Conservation (phyloP, 2,113 vertebrate genomes). For the Bagarius yarrelli region DNA sequence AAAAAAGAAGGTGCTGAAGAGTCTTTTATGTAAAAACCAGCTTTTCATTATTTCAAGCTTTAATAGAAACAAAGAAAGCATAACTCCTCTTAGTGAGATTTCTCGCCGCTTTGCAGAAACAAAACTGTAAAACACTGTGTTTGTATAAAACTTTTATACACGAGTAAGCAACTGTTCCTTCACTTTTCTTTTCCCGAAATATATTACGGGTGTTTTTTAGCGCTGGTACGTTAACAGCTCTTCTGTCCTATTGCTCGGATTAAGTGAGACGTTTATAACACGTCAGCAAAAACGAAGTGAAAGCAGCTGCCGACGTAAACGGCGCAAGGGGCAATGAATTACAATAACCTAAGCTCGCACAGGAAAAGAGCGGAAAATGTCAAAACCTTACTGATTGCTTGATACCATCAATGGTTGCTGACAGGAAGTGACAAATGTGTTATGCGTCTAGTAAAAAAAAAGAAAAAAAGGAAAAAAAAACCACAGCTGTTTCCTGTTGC, state of each 20-base stretch:
- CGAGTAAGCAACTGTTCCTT: slow-evolving; percentile 22
- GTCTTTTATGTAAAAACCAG: background rate
- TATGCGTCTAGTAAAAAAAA: no score
- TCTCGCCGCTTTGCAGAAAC: background rate
- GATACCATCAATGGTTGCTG: slow-evolving; percentile 13
- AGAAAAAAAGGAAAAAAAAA: background rate
- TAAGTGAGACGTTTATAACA: background rate
- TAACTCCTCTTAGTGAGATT: background rate
- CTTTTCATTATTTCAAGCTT: background rate
- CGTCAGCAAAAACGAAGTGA: background rate
- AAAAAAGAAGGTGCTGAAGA: background rate
- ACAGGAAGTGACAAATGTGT: slow-evolving; percentile 7
- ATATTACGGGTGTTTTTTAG: background rate
- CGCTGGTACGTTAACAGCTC: slow-evolving; percentile 1
- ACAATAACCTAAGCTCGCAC: background rate
- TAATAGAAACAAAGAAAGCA: slow-evolving; percentile 1
- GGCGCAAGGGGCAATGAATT: slow-evolving; percentile 16
- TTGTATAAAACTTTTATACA: slow-evolving; percentile 18
- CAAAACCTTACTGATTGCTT: background rate
- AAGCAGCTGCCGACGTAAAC: slow-evolving; percentile 4
- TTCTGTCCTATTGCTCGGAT: slow-evolving; percentile 10
- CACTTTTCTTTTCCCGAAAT: background rate
- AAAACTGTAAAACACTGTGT: slow-evolving; percentile 32
- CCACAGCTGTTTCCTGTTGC: slow-evolving; percentile 11
- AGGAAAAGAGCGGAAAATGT: background rate